These are phyloP conservation scores for Lucilia cuprina DNA, from an alignment of 1,140 invertebrate genomes.

Conservation along the genomic window DNA sequence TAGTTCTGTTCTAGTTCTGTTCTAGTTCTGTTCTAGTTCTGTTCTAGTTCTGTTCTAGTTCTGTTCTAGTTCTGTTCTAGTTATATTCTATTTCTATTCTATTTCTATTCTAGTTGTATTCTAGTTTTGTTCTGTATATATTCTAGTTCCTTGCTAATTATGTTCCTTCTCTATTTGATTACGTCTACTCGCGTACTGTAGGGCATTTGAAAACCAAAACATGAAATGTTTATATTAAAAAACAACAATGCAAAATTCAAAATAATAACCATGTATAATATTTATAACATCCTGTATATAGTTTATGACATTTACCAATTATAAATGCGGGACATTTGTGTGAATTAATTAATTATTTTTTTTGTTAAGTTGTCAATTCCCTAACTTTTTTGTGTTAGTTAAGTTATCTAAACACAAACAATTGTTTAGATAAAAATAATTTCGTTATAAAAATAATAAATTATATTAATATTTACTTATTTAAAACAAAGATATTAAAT, in stretches of 20 bases:
- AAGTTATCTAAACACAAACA: conserved; percentile 24
- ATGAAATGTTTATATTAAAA: neutral
- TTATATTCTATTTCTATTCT: too few species aligned
- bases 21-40: too few species aligned
- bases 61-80: too few species aligned
- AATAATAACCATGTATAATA: neutral
- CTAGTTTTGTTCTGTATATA: too few species aligned
- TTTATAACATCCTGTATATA: neutral
- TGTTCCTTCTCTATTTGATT: too few species aligned
- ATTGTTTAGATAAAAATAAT: neutral
- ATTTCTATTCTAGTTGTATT: too few species aligned
- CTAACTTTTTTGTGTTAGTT: neutral
- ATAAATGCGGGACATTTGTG: conserved; percentile 29
- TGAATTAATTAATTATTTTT: conserved; percentile 21
- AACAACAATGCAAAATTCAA: neutral
- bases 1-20: too few species aligned
- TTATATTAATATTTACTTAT: neutral
- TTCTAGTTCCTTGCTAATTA: too few species aligned
- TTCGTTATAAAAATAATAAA: neutral
- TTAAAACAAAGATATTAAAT: neutral
- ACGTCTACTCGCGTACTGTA: neutral
- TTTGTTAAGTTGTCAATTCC: too few species aligned
- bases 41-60: too few species aligned
- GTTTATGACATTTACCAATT: neutral
- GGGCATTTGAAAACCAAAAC: neutral